Evolutionary conservation across 1,140 invertebrate species (phyloP).

Genomic region (Ceratitis capitata): DNA sequence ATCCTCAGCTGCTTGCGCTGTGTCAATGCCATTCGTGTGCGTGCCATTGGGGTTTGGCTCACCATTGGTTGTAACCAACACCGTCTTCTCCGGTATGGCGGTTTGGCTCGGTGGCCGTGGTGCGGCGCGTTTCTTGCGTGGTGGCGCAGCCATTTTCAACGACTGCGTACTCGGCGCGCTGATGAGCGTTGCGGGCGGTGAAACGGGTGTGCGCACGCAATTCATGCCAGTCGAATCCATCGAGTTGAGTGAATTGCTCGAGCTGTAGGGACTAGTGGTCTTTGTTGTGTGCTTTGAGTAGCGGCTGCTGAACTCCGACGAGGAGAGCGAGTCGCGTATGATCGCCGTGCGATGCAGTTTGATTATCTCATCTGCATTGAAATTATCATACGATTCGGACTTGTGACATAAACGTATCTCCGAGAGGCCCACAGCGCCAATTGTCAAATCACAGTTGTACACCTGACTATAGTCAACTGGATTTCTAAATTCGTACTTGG

Average conservation of each 20-base stretch:
- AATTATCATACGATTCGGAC: slow-evolving; percentile 60
- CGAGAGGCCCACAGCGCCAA: slow-evolving; percentile 62
- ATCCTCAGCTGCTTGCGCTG: slow-evolving; percentile 44
- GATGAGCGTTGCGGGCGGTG: slow-evolving; percentile 44
- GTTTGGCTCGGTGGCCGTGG: slow-evolving; percentile 61
- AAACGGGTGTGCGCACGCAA: slow-evolving; percentile 55
- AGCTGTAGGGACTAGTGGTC: slow-evolving; percentile 63
- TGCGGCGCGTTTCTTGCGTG: slow-evolving; percentile 60
- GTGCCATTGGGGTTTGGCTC: background rate
- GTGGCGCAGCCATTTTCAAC: slow-evolving; percentile 48
- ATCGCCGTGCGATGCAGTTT: slow-evolving; percentile 58
- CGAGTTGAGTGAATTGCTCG: slow-evolving; percentile 63
- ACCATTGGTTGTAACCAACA: slow-evolving; percentile 46
- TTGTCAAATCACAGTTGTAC: slow-evolving; percentile 62
- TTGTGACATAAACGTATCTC: slow-evolving; percentile 63
- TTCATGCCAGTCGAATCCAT: slow-evolving; percentile 64
- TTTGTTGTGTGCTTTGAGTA: slow-evolving; percentile 62
- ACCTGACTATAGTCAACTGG: slow-evolving; percentile 68
- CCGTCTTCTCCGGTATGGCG: slow-evolving; percentile 56
- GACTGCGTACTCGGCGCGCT: background rate
- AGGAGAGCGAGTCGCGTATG: slow-evolving; percentile 60
- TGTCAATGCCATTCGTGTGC: slow-evolving; percentile 44
- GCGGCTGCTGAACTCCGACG: slow-evolving; percentile 63
- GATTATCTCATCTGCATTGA: slow-evolving; percentile 59
- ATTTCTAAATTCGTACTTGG: slow-evolving; percentile 82